Base-by-base conservation (phyloP, 64 coral and sea anemone genomes). In the Stichodactyla mertensii region DNA sequence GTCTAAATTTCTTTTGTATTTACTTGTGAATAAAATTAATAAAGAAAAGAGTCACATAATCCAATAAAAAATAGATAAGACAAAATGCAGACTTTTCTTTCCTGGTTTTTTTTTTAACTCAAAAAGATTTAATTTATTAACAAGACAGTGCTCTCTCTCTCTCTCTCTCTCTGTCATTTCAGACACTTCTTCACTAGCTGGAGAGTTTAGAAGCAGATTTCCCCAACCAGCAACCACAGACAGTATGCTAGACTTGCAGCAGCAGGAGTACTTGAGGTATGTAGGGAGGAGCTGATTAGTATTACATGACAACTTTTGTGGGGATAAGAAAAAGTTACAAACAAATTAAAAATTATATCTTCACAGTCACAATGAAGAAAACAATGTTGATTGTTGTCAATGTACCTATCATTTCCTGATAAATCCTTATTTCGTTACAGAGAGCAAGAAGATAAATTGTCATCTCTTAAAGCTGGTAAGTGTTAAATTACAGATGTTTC, bases 391-490 rank as follows among this genome's bases (percentile, higher is more conserved):
- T 45, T 45, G 1, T 45, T 45, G 36, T 45, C 36, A 45, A 45
- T 2, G 1, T 2, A 45, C 36, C 36, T 45, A 45, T 45, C 36
- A 45, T 16, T 12, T 59, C 57, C 57, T 66, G 18, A 62, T 18
- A 62, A 18, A 14, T 2, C 11, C 11, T 55, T 26, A 51, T 36
- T 5, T 62, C 83, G 9, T 31, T 53, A 85, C 14, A 96, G 94
- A 60, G 94, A 96, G 84, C 94, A 96, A 86, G 94, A 96, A 78
- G 94, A 92, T 80, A 96, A 92, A 88, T 80, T 96, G 23, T 87
- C 91, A 64, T 87, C 91, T 56, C 86, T 96, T 24, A 92, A 88
- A 85, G 83, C 90, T 83, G 90, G 94, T 95, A 28, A 90, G 88
- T 82, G 22, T 64, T 9, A 84, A 26, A 6, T 12, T 36, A 45